Evolutionary conservation across 1,140 invertebrate genomes (phyloP).

Genomic region (Lucilia cuprina): DNA sequence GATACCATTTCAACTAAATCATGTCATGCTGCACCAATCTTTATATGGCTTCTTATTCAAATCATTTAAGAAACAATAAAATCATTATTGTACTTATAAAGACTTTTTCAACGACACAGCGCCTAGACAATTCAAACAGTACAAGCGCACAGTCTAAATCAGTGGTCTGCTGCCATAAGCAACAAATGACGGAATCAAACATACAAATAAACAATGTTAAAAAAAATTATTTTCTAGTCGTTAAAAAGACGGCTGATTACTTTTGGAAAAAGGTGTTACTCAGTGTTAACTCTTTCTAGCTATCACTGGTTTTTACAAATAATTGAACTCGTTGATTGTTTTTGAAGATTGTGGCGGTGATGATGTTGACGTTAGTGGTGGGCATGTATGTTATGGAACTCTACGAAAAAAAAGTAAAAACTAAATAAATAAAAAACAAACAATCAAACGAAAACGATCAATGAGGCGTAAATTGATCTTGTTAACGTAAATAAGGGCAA

Average conservation of each 20-base stretch:
- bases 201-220: no score
- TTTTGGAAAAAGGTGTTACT: no score
- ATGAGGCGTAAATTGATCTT: conserved; percentile 33
- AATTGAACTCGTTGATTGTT: no score
- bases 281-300: no score
- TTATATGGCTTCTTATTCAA: conserved; percentile 8
- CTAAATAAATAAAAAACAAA: background rate
- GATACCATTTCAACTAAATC: background rate
- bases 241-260: no score
- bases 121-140: background rate
- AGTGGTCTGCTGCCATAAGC: background rate
- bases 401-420: no score
- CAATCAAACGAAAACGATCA: conserved; percentile 7
- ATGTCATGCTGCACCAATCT: background rate
- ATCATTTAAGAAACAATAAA: conserved; percentile 6
- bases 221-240: no score
- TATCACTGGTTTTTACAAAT: no score
- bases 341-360: no score
- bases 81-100: background rate
- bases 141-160: background rate
- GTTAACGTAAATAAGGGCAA: conserved; percentile 34
- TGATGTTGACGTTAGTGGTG: background rate
- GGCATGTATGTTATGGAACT: no score
- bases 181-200: no score
- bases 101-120: background rate